phyloP scores from a whole-genome alignment of 2,113 vertebrate genomes.

The Pituophis catenifer region DNA sequence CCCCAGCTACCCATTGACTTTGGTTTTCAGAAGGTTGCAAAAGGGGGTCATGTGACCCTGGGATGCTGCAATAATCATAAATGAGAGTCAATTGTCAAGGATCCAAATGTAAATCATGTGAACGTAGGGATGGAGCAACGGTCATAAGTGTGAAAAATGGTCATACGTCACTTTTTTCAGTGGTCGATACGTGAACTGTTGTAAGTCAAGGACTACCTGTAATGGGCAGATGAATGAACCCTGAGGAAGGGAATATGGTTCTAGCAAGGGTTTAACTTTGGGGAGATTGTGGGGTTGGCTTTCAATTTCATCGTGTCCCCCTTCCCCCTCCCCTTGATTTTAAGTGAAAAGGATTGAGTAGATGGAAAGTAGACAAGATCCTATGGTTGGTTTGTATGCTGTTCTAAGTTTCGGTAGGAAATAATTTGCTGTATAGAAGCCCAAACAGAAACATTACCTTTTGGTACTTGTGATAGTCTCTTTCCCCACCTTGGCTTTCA shows the following conservation, averaged over 20 bases:
- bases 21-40: no score
- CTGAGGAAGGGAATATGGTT: not conserved
- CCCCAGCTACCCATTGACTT: no score
- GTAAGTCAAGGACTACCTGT: no score
- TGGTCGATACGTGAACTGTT: no score
- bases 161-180: no score
- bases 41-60: no score
- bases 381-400: not conserved
- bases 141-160: no score
- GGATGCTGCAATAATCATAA: no score
- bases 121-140: no score
- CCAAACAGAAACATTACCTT: not conserved
- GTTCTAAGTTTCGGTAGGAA: not conserved
- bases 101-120: no score
- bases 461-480: not conserved
- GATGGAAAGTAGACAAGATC: not conserved
- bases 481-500: not conserved
- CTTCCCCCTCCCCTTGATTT: not conserved
- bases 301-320: not conserved
- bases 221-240: not conserved
- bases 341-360: not conserved
- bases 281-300: not conserved
- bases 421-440: not conserved
- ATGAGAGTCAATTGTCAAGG: no score
- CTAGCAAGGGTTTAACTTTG: not conserved